Base-by-base conservation (phyloP, 2,888 invertebrate species). In the Zaprionus lineosus region DNA sequence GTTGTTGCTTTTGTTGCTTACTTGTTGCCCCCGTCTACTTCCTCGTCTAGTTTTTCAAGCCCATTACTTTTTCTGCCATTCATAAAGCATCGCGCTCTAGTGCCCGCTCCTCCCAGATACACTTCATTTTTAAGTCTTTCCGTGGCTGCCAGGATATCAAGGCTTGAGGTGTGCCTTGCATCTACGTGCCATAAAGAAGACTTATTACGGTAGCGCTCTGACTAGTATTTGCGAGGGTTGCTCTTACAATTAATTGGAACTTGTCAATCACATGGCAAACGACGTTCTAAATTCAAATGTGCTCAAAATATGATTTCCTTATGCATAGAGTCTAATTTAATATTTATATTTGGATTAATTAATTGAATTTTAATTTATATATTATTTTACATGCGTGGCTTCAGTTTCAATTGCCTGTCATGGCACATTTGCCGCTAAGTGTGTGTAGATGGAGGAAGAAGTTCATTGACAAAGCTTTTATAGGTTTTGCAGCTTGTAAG, bases 31-130 rank as follows among this genome's bases (percentile, higher is more conserved):
- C 16, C 16, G 6, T 3, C 14, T 44, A 28, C 7, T 6, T 33
- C n/a, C n/a, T n/a, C n/a, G n/a, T 41, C 33, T 29, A 29, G 48
- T 40, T 39, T 37, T 53, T 40, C 34, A n/a, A n/a, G n/a, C n/a
- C n/a, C n/a, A n/a, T n/a, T n/a, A n/a, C n/a, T n/a, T n/a, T n/a
- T 53, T 34, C 40, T 61, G 53, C 64, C 77, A 81, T 78, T 74
- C 74, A 73, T 64, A 60, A 58, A 46, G 56, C 67, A 37, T n/a
- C 50, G 43, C 50, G 57, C 51, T 46, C 61, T 46, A 33, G 37
- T 43, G 44, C 18, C 40, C 39, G 57, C 31, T 15, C 26, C 1
- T 12, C 11, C 26, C 50, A 44, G 26, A 46, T 33, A 44, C 62
- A 63, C 60, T 73, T 68, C 44, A 58, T 24, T 40, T 37, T 39